Evolutionary conservation across 2,113 vertebrate species (phyloP).

Genomic region (Pagrus major): DNA sequence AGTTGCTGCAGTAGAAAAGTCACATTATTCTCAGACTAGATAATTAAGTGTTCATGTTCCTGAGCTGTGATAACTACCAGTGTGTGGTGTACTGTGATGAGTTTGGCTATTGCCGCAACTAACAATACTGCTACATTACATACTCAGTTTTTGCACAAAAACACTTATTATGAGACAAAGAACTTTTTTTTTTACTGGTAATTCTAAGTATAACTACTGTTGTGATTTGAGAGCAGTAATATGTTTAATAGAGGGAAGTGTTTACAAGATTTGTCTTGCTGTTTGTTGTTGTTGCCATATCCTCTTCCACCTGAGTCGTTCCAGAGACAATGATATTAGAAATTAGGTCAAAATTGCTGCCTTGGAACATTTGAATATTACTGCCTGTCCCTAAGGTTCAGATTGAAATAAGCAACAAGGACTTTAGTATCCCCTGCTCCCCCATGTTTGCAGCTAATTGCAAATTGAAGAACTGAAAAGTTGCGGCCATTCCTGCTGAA

Average conservation of each 20-base stretch:
- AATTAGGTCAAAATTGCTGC: slow-evolving; percentile 49
- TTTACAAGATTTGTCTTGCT: slow-evolving; percentile 5
- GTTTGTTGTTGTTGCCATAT: slow-evolving; percentile 3
- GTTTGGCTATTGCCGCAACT: background rate
- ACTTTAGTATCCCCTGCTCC: slow-evolving; percentile 6
- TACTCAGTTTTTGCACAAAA: background rate
- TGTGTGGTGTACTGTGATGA: background rate
- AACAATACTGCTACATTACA: background rate
- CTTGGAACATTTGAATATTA: slow-evolving; percentile 43
- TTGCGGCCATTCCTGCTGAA: background rate
- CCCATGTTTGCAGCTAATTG: slow-evolving; percentile 34
- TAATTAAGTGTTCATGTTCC: background rate
- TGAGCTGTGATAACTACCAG: background rate
- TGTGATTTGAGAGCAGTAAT: background rate
- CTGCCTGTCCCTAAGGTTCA: slow-evolving; percentile 33
- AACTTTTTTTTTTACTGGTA: background rate
- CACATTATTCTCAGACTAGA: background rate
- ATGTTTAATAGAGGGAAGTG: background rate
- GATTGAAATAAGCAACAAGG: slow-evolving; percentile 32
- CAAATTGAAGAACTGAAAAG: slow-evolving; percentile 26
- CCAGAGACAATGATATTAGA: slow-evolving; percentile 46
- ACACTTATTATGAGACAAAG: background rate
- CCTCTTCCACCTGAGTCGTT: slow-evolving; percentile 43
- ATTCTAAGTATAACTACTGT: background rate
- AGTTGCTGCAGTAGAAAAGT: background rate